Percentiles rank a stretch among this genome's conserved stretches.
Conservation (phyloP, 2,888 invertebrate species). For the Disparrhopalites patrizii region DNA sequence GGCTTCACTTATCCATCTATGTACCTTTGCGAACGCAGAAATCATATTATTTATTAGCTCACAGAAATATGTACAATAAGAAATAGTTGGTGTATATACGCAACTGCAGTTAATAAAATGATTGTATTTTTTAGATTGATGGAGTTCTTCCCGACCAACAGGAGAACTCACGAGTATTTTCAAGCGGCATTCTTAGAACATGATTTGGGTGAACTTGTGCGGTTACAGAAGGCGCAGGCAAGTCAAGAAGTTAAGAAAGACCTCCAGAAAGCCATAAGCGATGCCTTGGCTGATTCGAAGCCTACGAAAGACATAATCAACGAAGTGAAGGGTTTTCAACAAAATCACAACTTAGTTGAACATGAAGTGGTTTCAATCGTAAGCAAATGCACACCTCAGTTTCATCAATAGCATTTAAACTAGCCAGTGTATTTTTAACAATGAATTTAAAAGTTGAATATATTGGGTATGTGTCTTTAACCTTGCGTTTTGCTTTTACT, state of each 20-base stretch:
- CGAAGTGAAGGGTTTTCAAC: conserved; percentile 80
- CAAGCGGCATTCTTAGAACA: conserved; percentile 73
- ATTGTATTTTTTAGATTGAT: conserved; percentile 61
- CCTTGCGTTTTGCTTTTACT: conserved; percentile 9
- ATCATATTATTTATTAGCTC: no score
- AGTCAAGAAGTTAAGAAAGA: conserved; percentile 75
- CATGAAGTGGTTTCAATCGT: conserved; percentile 84
- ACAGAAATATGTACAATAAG: no score
- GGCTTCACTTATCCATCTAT: no score
- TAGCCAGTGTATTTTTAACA: neutral
- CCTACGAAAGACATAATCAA: conserved; percentile 78
- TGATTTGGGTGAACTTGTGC: conserved; percentile 71
- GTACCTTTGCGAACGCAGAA: no score
- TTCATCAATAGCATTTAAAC: conserved; percentile 17
- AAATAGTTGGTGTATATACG: no score
- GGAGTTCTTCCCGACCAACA: conserved; percentile 92
- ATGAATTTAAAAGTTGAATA: neutral
- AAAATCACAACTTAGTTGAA: conserved; percentile 78
- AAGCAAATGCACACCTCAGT: conserved; percentile 52
- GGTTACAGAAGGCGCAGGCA: conserved; percentile 59
- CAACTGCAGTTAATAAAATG: no score
- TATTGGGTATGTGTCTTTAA: neutral
- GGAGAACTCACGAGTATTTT: conserved; percentile 85
- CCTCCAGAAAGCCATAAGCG: conserved; percentile 68
- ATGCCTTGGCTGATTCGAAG: conserved; percentile 82